Conservation (phyloP, 2,888 invertebrate genomes). For the Trimorus sp. region DNA sequence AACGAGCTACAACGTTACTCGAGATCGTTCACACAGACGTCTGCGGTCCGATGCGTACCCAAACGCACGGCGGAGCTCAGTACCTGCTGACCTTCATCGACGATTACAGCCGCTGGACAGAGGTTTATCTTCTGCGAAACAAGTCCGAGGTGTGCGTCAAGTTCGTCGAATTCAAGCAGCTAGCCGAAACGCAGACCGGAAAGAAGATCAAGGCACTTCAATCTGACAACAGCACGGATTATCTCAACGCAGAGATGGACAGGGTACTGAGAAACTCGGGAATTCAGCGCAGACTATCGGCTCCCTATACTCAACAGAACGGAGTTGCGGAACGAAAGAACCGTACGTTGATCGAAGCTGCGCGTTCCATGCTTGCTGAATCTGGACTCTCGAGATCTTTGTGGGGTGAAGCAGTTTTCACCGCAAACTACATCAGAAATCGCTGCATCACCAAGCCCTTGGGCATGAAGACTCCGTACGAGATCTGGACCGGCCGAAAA, state of each 20-base stretch:
- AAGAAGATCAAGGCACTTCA: constrained; percentile 46
- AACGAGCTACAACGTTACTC: neutral
- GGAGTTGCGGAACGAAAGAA: neutral
- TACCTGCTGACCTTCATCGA: neutral
- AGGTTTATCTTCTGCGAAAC: neutral
- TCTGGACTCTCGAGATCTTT: neutral
- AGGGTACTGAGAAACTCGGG: constrained; percentile 54
- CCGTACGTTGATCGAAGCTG: constrained; percentile 5
- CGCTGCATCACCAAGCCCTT: too few relatives aligned
- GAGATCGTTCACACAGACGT: neutral
- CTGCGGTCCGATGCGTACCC: neutral
- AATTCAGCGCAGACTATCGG: constrained; percentile 67
- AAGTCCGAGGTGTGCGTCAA: constrained; percentile 50
- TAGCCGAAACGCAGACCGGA: constrained; percentile 46
- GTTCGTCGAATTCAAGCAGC: constrained; percentile 40
- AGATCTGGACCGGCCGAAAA: neutral
- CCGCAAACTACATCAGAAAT: neutral
- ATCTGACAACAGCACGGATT: constrained; percentile 55
- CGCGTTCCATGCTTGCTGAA: neutral
- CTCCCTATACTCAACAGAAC: neutral
- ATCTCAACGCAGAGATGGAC: constrained; percentile 7
- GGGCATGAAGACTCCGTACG: too few relatives aligned
- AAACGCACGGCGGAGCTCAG: neutral
- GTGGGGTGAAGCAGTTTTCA: neutral
- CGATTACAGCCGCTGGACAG: neutral